Evolutionary conservation across 2,888 invertebrate genomes (phyloP), one percentile per base, ranked within the genome.

Genomic region (Ophioninae sp.): DNA sequence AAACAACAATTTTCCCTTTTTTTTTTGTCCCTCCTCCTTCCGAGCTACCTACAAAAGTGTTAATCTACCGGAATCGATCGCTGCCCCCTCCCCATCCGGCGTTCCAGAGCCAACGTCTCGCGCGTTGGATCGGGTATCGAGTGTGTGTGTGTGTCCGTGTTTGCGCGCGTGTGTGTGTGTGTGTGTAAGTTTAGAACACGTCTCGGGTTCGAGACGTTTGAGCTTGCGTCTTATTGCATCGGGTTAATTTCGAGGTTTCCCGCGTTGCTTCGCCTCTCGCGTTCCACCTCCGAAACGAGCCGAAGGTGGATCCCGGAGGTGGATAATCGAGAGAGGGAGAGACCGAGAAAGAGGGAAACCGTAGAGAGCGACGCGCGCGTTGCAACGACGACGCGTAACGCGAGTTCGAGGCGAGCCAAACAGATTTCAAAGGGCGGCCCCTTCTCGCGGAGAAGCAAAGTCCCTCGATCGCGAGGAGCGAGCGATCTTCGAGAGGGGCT

Each of bases 151-250:
- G 10, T 77, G 57, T 64, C 56, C 70, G 39, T 70, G 10, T 62
- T 5, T 70, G 8, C 39, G 75, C 57, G n/a, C n/a, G n/a, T n/a
- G n/a, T n/a, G 44, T 30, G 20, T 44, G 17, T 61, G 41, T 59
- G 17, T 8, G 37, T 59, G 21, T 79, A 39, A 44, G 61, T 57
- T 13, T 56, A 57, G 57, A 8, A 68, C 30, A 72, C 82, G 78
- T 23, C 79, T 64, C 81, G 68, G 75, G 13, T 7, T 76, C 69
- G 67, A 67, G 78, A 6, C 30, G 41, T 67, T 84, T 84, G 83
- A 84, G 83, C 83, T 81, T 84, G 74, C 75, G 77, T 39, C 74
- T 73, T 81, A 59, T 76, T 81, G 68, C 77, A 67, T 67, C 69
- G n/a, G 57, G 56, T 59, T 20, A 64, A 62, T 62, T 50, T 6